phyloP scores from a whole-genome alignment of 1,140 invertebrate genomes.

The Ganaspis sp. region DNA sequence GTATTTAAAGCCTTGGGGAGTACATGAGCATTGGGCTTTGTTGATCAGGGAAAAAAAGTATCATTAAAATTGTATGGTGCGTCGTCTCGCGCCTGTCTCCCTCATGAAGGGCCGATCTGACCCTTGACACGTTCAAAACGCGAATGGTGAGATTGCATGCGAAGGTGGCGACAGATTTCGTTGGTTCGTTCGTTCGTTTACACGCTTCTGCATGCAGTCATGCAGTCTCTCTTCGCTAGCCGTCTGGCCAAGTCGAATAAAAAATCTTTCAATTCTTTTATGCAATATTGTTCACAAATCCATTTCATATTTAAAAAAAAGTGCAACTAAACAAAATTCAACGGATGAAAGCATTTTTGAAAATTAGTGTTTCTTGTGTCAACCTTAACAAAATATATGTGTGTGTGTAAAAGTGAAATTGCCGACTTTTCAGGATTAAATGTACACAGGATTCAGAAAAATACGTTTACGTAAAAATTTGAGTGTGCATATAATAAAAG shows the following conservation, averaged over 20 bases:
- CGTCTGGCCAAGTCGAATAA: background rate
- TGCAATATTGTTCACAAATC: background rate
- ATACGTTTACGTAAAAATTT: constrained; percentile 1
- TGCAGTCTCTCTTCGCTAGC: constrained; percentile 45
- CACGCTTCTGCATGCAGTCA: constrained; percentile 40
- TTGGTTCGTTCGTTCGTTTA: constrained; percentile 33
- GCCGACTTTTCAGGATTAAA: too few relatives aligned
- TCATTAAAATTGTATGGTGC: constrained; percentile 13
- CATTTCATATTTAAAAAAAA: too few relatives aligned
- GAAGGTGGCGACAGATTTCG: constrained; percentile 40
- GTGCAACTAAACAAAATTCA: too few relatives aligned
- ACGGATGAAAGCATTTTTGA: too few relatives aligned
- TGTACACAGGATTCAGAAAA: too few relatives aligned
- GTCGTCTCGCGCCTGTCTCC: constrained; percentile 55
- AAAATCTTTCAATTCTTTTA: constrained; percentile 11
- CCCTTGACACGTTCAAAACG: constrained; percentile 54
- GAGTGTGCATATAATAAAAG: too few relatives aligned
- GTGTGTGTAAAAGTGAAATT: background rate
- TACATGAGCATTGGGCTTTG: background rate
- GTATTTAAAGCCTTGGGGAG: too few relatives aligned
- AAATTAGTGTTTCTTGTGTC: too few relatives aligned
- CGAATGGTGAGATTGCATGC: constrained; percentile 54
- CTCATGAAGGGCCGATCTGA: constrained; percentile 37
- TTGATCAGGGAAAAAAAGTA: constrained; percentile 4
- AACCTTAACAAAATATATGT: too few relatives aligned